phyloP scores from a whole-genome alignment of 2,113 vertebrate genomes.

The Sigmodon hispidus region DNA sequence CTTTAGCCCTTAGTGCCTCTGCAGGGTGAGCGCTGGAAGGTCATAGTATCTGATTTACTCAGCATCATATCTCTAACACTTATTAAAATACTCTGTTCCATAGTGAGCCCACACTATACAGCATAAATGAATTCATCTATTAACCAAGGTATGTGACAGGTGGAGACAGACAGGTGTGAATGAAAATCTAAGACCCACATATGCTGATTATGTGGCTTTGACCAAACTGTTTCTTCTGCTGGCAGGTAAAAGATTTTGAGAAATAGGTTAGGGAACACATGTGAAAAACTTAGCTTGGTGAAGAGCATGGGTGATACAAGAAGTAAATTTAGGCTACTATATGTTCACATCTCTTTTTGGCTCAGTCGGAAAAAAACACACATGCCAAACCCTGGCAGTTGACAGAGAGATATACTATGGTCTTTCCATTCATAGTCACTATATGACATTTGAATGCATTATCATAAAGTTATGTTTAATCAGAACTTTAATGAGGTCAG shows the following conservation, averaged over 20 bases:
- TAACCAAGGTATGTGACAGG: neutral
- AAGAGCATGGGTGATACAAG: neutral
- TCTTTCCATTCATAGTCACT: neutral
- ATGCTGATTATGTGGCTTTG: neutral
- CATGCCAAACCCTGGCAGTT: neutral
- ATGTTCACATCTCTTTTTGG: neutral
- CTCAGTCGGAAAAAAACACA: neutral
- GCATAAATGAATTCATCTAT: neutral
- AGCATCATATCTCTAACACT: neutral
- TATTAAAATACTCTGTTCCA: neutral
- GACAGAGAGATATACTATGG: neutral
- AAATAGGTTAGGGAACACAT: neutral
- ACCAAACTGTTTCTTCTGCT: neutral
- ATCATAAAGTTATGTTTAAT: neutral
- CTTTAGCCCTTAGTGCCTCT: neutral
- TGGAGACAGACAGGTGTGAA: neutral
- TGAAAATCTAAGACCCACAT: neutral
- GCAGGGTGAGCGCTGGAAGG: neutral
- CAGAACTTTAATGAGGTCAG: neutral
- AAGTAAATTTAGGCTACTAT: neutral
- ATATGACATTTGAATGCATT: neutral
- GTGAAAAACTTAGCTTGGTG: constrained; percentile 1
- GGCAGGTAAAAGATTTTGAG: neutral
- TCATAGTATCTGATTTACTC: neutral
- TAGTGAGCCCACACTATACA: neutral